Evolutionary conservation across 1,140 invertebrate species (phyloP), one percentile per base, ranked within the genome.

Genomic region (Drosophila funebris): DNA sequence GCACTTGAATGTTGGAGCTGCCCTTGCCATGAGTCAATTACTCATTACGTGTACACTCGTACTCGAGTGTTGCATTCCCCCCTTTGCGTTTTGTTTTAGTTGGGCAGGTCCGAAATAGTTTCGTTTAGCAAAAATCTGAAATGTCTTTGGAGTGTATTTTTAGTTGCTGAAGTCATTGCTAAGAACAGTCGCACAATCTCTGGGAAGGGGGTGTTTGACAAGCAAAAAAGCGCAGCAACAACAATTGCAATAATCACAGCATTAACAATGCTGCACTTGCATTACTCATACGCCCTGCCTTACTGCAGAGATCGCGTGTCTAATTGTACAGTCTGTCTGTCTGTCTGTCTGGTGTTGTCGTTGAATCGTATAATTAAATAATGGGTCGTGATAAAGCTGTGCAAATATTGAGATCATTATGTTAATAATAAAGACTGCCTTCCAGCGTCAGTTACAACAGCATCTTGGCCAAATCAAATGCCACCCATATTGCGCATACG

Each of bases 331-430:
- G 63, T 53, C 39, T 16, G 6, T 18, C 3, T 0, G 3, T 1
- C 67, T 52, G 33, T 36, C 22, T 60, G 53, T 44, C 39, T 41
- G 16, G 16, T 44, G 57, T 62, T 69, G 48, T 67, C 57, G 39
- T 41, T 33, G 62, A 74, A 54, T 76, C 67, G 71, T 84, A 76
- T 78, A 88, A 88, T 88, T 88, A 88, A 88, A 88, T 83, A 62
- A 36, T 79, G 53, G 56, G 66, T 88, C 83, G 83, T 88, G 83
- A 88, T 88, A 88, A 82, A 88, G 84, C 70, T 73, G 83, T 79
- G 73, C 76, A 88, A 88, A 88, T 88, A 88, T 88, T 88, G 83
- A 88, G 83, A 88, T 88, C 83, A 88, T 88, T 88, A 88, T 88
- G 83, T 75, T 88, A 88, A 88, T 88, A 74, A 39, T 37, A 20